Conservation (phyloP, 1,140 invertebrate genomes). For the Scaptomyza graminum region DNA sequence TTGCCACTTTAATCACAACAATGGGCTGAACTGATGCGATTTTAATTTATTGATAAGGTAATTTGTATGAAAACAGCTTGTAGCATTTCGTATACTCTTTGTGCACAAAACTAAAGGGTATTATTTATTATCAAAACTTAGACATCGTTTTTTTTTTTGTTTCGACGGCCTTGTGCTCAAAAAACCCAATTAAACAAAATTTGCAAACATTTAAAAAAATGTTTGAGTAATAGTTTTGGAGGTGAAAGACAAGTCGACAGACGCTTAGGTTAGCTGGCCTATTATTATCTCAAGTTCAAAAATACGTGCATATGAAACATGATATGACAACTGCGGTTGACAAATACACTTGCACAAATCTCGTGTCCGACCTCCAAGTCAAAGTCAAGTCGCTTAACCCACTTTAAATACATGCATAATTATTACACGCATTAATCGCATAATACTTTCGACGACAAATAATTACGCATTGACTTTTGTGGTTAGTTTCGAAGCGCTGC, state of each 20-base stretch:
- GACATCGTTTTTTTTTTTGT: too few species aligned
- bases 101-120: too few species aligned
- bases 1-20: constrained; percentile 12
- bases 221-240: neutral
- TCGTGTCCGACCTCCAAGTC: constrained; percentile 46
- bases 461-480: constrained; percentile 41
- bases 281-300: constrained; percentile 41
- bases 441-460: constrained; percentile 27
- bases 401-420: constrained; percentile 29
- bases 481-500: constrained; percentile 19
- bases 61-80: neutral
- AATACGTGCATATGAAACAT: constrained; percentile 17
- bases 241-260: neutral
- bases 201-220: neutral
- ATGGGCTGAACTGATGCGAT: neutral
- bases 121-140: too few species aligned
- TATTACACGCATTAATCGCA: neutral
- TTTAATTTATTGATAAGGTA: constrained; percentile 5
- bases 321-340: constrained; percentile 24
- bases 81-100: neutral
- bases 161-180: too few species aligned
- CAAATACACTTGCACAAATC: neutral
- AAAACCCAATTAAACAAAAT: neutral
- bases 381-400: constrained; percentile 64
- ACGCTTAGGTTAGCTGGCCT: constrained; percentile 8